A percentile compares a stretch with the other conserved stretches of the same genome.
Conservation (phyloP, 64 coral and sea anemone species). For the Astreopora myriophthalma region DNA sequence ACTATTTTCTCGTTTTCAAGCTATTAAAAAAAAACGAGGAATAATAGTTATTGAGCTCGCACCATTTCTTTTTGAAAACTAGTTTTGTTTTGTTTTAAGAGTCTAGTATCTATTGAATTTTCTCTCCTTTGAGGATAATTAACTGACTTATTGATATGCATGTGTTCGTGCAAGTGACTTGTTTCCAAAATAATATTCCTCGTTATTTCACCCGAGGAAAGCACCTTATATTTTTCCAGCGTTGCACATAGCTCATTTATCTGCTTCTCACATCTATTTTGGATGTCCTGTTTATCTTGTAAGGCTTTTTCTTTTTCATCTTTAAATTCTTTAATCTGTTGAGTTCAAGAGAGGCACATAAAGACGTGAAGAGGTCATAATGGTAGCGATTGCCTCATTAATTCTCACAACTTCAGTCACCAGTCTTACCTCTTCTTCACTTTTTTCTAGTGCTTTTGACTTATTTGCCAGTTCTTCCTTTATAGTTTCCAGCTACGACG, state of each 20-base stretch:
- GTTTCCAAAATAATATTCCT: too few relatives aligned
- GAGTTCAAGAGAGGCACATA: background rate
- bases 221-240: conserved; percentile 99
- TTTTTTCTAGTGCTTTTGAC: background rate
- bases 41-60: background rate
- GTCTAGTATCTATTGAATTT: too few relatives aligned
- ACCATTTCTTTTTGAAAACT: too few relatives aligned
- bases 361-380: background rate
- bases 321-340: conserved; percentile 61
- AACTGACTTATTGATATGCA: too few relatives aligned
- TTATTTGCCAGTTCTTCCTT: conserved; percentile 51
- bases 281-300: conserved; percentile 80
- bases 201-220: too few relatives aligned
- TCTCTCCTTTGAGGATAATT: too few relatives aligned
- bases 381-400: background rate
- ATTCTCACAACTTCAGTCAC: background rate
- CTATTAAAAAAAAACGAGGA: background rate
- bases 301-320: conserved; percentile 64
- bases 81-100: too few relatives aligned
- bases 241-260: conserved; percentile 92
- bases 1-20: conserved; percentile 96
- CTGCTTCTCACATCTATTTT: conserved; percentile 83
- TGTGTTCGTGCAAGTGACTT: too few relatives aligned
- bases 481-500: conserved; percentile 8
- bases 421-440: conserved; percentile 30